phyloP scores from a whole-genome alignment of 1,140 invertebrate species.

The Atta colombica region DNA sequence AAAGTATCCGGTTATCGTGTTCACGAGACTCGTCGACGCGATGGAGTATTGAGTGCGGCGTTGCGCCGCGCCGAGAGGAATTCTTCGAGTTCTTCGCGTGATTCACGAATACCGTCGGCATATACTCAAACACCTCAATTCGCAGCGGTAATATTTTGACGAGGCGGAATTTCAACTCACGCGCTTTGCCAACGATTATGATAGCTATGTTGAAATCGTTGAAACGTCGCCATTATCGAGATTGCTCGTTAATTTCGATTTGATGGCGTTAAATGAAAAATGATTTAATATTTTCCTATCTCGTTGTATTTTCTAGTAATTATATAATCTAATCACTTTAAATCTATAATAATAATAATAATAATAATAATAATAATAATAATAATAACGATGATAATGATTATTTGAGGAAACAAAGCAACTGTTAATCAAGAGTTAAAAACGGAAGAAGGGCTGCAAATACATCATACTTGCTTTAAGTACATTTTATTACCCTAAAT shows the following conservation, averaged over 20 bases:
- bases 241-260: conserved; percentile 4
- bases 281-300: background rate
- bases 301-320: background rate
- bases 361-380: too few relatives aligned
- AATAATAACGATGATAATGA: background rate
- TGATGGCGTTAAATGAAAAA: background rate
- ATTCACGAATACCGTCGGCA: conserved; percentile 44
- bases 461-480: background rate
- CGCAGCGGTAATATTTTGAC: conserved; percentile 61
- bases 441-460: background rate
- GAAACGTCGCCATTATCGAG: conserved; percentile 22
- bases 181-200: conserved; percentile 26
- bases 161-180: conserved; percentile 46
- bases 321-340: background rate
- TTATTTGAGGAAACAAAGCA: background rate
- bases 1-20: conserved; percentile 52
- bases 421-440: conserved; percentile 22
- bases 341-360: background rate
- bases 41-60: conserved; percentile 34
- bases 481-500: conserved; percentile 32
- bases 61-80: conserved; percentile 17
- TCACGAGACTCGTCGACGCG: conserved; percentile 30
- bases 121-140: conserved; percentile 62
- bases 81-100: conserved; percentile 62
- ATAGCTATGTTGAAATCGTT: conserved; percentile 35